Evolutionary conservation across 2,113 vertebrate species (phyloP).

Genomic region (Turnix velox): DNA sequence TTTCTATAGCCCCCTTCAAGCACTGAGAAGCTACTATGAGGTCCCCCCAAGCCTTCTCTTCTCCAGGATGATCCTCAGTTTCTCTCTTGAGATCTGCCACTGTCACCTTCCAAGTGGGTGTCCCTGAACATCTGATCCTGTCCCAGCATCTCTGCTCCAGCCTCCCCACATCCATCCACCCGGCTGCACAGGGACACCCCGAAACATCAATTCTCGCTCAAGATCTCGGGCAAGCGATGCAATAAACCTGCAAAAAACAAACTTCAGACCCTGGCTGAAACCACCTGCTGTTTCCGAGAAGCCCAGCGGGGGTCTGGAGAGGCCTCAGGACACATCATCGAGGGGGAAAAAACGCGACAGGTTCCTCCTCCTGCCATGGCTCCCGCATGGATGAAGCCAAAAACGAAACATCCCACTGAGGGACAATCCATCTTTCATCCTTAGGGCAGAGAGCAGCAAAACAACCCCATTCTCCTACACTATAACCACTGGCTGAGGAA

Average conservation of each 20-base stretch:
- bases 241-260: not conserved
- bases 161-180: accelerated
- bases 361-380: accelerated
- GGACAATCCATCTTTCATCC: not conserved
- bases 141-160: accelerated
- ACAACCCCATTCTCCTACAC: not conserved
- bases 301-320: not conserved
- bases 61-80: too few species aligned
- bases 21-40: too few species aligned
- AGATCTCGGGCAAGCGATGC: too few species aligned
- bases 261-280: not conserved
- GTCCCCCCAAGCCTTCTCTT: too few species aligned
- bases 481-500: not conserved
- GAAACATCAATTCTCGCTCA: accelerated
- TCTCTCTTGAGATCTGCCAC: not conserved
- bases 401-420: accelerated
- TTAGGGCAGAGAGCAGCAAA: accelerated
- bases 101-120: not conserved
- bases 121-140: accelerated
- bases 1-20: too few species aligned
- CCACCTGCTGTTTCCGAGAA: not conserved
- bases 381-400: not conserved
- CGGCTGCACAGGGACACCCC: accelerated
- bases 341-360: accelerated
- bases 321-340: accelerated